Base-by-base conservation (phyloP, 2,888 invertebrate genomes). In the Leptothorax acervorum region DNA sequence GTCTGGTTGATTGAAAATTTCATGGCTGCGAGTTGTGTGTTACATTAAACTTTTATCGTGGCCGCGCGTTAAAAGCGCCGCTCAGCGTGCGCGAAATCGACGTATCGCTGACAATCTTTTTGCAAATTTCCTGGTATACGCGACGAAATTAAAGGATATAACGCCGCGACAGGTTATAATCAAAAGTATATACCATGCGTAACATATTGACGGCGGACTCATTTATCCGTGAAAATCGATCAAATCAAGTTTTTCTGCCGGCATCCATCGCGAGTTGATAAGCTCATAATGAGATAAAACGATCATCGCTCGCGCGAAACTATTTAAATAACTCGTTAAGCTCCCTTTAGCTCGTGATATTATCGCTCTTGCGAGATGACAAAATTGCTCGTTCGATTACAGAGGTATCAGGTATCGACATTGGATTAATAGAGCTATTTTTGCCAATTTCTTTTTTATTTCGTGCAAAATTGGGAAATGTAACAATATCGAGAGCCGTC, bases 1-100 rank as follows among this genome's bases (percentile, higher is more conserved):
- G 74, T 82, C 70, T 71, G 79, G 79, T 79, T 70, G 83, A 68
- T 74, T 71, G 83, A 70, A 79, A 79, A 79, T 79, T 79, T 79
- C 79, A 79, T 79, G 79, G 39, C 48, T 71, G 57, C 79, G 79
- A 48, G 35, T 71, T 71, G 79, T 79, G 70, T 60, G 71, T 71
- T 60, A 71, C 60, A 48, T 79, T 79, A 79, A 79, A 79, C 79
- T 79, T 79, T 79, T 71, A 79, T 71, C 71, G 48, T 39, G 23
- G 79, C 60, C 48, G 71, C 23, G 48, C 48, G 60, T 79, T 79
- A 79, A 79, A 79, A 71, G 60, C 48, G 28, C 28, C 57, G 35
- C 60, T 70, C 48, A n/a, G 12, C 71, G 23, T 18, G 57, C 71
- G 5, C 42, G n/a, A 78, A 78, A 78, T 78, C 78, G 68, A 78